Conservation (phyloP, 2,113 vertebrate species). For the Heterochromis multidens region DNA sequence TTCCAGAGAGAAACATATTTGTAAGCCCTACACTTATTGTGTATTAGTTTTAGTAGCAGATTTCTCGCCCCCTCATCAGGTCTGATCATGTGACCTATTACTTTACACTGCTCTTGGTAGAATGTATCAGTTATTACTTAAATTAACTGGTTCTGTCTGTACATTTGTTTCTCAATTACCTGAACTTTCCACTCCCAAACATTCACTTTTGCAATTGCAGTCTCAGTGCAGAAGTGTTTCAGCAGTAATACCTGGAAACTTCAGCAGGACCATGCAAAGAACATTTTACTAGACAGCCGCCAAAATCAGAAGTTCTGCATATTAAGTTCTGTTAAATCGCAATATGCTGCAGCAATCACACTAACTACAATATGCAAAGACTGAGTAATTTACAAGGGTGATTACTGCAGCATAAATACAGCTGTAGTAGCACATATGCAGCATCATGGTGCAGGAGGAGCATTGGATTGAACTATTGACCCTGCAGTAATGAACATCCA, state of each 20-base stretch:
- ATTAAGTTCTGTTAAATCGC: too few relatives aligned
- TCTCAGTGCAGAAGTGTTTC: background rate
- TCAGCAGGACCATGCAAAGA: too few relatives aligned
- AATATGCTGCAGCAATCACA: background rate
- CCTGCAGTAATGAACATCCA: background rate
- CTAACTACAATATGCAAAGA: background rate
- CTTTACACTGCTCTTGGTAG: background rate
- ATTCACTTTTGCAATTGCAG: background rate
- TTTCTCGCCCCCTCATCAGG: background rate
- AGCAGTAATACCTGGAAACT: too few relatives aligned
- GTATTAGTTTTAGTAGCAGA: background rate
- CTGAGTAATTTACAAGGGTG: background rate
- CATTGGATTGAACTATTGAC: accelerated
- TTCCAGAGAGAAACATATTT: background rate
- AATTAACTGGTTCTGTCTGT: too few relatives aligned
- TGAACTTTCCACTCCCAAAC: too few relatives aligned
- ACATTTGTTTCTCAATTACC: too few relatives aligned
- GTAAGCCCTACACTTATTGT: background rate
- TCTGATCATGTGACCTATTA: background rate
- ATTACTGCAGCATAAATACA: background rate
- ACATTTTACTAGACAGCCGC: too few relatives aligned
- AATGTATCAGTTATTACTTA: too few relatives aligned
- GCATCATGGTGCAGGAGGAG: background rate
- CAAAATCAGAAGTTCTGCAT: too few relatives aligned
- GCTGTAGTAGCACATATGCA: background rate